Base-by-base conservation (phyloP, 1,140 invertebrate genomes). In the Dendrolimus kikuchii region DNA sequence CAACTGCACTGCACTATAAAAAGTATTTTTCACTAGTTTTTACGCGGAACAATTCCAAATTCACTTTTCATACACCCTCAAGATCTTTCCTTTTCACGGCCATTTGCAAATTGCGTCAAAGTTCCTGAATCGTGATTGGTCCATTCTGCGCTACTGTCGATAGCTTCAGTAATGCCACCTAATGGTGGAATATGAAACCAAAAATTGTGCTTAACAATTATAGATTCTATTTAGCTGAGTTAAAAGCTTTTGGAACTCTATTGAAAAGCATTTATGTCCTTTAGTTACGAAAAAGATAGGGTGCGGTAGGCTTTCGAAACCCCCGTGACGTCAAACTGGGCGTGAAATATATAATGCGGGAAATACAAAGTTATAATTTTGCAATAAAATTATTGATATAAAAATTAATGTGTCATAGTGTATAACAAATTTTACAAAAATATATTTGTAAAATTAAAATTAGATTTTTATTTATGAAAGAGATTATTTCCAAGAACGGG, bases 61-160 rank as follows among this genome's bases (percentile, higher is more conserved):
- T 84, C 85, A 71, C 76, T 77, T 74, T 80, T 82, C 81, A 84
- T 83, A 84, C 77, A 85, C 79, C 81, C 69, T 83, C 75, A 76
- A 80, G 79, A 70, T 81, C 79, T 62, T 75, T 82, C 78, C 77
- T 85, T 82, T 85, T 83, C 81, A 85, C 85, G 82, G 82, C 85
- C 85, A 88, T 88, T 86, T 88, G 85, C 85, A 88, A 86, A 88
- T 85, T 86, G 83, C 81, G 81, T 83, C 82, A 85, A 86, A 86
- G 71, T 77, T 78, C 67, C 74, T 74, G 66, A 57, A 63, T 68
- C 68, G 65, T 74, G 70, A 88, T 88, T 88, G 83, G 85, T 73
- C 47, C 59, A 65, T 68, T 71, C 68, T 79, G 74, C 74, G 78
- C 77, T 76, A 71, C 72, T 74, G 61, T 72, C 63, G 70, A 74